Evolutionary conservation across 2,113 vertebrate genomes (phyloP), one percentile per base, ranked within the genome.

Genomic region (Hystrix cristata): DNA sequence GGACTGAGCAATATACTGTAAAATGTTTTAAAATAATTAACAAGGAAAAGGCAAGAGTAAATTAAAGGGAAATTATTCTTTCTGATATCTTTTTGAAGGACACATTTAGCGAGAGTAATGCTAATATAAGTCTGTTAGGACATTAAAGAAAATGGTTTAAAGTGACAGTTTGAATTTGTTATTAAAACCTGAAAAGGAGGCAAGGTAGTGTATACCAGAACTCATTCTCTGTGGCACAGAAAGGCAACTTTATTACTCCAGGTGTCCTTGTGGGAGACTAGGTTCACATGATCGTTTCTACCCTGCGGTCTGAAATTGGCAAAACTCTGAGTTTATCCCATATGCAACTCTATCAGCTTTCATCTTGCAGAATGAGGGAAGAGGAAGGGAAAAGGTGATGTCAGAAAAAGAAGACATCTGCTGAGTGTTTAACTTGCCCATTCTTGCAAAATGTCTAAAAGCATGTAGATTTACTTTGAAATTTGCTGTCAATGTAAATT

Each of bases 21-120:
- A 80, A 93, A 87, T 95, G 55, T 94, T 96, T 96, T 43, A 86
- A 97, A 96, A 92, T 96, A 97, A 96, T 97, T 92, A 95, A 87
- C 84, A 89, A 87, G 74, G 62, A 92, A 79, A 93, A 79, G 53
- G 31, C n/a, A 80, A 67, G 43, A 87, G 60, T 92, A 79, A 95
- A 95, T 76, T 83, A 95, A 95, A 95, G 55, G 80, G 79, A 95
- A 97, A 93, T 96, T 71, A 90, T 92, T 95, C 85, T 81, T 88
- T 92, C 67, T 96, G 60, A 23, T 79, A 90, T 76, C 57, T 85
- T 65, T 76, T 84, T 95, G 71, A 95, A 91, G 94, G 51, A 87
- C 79, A n/a, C 74, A 76, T 96, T 97, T 94, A 94, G 95, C 76
- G 81, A 79, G 29, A 94, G 7, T 67, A 79, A 76, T 0, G 0